A percentile compares a stretch with the other conserved stretches of the same genome.
Conservation (phyloP, 1,140 invertebrate species). For the Calosoma granatense region DNA sequence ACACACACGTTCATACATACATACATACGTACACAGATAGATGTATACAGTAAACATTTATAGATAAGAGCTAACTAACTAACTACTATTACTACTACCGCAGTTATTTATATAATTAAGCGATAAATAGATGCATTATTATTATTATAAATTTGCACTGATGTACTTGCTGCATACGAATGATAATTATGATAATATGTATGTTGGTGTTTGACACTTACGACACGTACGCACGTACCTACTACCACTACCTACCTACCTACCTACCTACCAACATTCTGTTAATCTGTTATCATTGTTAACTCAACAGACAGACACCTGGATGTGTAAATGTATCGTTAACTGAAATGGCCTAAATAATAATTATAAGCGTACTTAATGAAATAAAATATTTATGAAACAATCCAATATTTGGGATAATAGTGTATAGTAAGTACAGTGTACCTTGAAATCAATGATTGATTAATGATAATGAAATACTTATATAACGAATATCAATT, state of each 20-base stretch:
- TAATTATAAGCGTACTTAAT: background rate
- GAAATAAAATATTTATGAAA: background rate
- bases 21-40: too few species aligned
- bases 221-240: too few species aligned
- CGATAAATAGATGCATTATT: background rate
- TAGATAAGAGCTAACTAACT: too few species aligned
- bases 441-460: too few species aligned
- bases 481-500: background rate
- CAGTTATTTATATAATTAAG: background rate
- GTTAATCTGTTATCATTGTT: background rate
- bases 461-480: background rate
- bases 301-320: background rate
- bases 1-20: background rate
- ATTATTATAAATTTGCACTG: too few species aligned
- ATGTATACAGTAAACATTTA: too few species aligned
- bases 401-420: background rate
- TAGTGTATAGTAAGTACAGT: conserved; percentile 2
- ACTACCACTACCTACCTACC: background rate
- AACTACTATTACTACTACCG: background rate
- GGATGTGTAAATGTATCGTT: background rate
- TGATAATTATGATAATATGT: too few species aligned
- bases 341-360: conserved; percentile 4
- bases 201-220: too few species aligned
- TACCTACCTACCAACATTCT: background rate
- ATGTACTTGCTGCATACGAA: too few species aligned